These are phyloP conservation scores for Cephus pygmeus DNA, from an alignment of 2,888 invertebrate species.

Conservation along the genomic window DNA sequence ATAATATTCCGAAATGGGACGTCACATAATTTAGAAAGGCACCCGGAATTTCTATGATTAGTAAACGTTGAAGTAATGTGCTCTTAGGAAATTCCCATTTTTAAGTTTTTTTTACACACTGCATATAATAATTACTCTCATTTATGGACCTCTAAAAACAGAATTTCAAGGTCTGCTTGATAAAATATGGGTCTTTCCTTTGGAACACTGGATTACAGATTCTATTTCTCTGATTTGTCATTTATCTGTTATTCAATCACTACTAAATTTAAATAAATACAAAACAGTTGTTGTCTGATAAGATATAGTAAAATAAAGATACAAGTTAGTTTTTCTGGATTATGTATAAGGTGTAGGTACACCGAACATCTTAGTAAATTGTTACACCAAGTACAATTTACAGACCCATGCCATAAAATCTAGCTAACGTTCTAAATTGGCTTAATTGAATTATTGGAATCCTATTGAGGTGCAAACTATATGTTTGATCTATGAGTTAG, in stretches of 20 bases:
- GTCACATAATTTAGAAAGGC: not conserved
- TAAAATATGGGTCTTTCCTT: not conserved
- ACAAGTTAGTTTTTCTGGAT: not conserved
- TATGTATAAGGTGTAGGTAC: not conserved
- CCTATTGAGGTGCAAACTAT: not conserved
- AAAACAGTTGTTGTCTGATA: not conserved
- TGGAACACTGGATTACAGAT: not conserved
- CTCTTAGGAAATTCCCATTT: not conserved
- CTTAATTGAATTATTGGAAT: not conserved
- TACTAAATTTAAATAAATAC: not conserved
- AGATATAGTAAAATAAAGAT: not conserved
- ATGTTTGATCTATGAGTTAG: not conserved
- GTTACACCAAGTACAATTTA: not conserved
- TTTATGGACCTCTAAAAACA: not conserved
- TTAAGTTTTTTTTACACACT: not conserved
- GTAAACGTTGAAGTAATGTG: not conserved
- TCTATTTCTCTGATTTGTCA: not conserved
- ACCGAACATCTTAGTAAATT: not conserved
- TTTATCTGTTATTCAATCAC: not conserved
- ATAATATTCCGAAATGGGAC: not conserved
- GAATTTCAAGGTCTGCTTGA: not conserved
- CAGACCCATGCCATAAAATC: not conserved
- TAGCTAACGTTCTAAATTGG: not conserved
- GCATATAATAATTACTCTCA: not conserved
- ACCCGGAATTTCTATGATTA: not conserved